These are phyloP conservation scores for Drosophila rellima DNA, from an alignment of 2,888 invertebrate genomes.

Conservation along the genomic window DNA sequence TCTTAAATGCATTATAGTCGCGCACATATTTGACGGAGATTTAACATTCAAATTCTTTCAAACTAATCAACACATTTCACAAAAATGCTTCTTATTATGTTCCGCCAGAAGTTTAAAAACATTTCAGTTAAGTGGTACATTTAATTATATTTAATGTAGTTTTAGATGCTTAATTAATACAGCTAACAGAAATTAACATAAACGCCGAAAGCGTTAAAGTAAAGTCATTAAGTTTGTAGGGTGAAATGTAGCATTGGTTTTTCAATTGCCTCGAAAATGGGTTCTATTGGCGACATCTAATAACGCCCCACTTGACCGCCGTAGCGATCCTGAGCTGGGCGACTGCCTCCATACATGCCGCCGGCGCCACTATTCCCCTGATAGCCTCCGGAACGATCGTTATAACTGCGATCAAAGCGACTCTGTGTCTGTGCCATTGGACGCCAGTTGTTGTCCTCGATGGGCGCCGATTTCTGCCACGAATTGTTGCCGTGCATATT, in stretches of 20 bases:
- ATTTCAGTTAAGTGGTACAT: slow-evolving; percentile 46
- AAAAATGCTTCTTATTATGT: neutral
- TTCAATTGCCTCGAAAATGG: slow-evolving; percentile 40
- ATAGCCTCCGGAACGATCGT: slow-evolving; percentile 84
- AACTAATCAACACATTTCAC: too few species aligned
- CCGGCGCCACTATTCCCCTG: slow-evolving; percentile 73
- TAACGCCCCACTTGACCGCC: slow-evolving; percentile 84
- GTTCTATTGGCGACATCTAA: slow-evolving; percentile 41
- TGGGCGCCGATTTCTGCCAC: slow-evolving; percentile 81
- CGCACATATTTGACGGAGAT: too few species aligned
- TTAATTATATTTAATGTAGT: slow-evolving; percentile 62
- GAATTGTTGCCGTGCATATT: slow-evolving; percentile 77
- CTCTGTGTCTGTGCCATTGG: slow-evolving; percentile 81
- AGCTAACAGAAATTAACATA: slow-evolving; percentile 63
- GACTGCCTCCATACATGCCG: slow-evolving; percentile 79
- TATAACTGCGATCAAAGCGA: slow-evolving; percentile 85
- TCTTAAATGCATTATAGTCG: too few species aligned
- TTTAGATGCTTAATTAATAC: slow-evolving; percentile 58
- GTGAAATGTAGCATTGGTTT: slow-evolving; percentile 10
- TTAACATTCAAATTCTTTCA: too few species aligned
- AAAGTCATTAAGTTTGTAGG: slow-evolving; percentile 35
- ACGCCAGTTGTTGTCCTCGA: slow-evolving; percentile 83
- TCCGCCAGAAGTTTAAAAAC: slow-evolving; percentile 7
- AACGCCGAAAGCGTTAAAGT: slow-evolving; percentile 47
- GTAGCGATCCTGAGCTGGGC: slow-evolving; percentile 84